These are phyloP conservation scores for Luffia ferchaultella DNA, from an alignment of 2,888 invertebrate species.

Conservation along the genomic window DNA sequence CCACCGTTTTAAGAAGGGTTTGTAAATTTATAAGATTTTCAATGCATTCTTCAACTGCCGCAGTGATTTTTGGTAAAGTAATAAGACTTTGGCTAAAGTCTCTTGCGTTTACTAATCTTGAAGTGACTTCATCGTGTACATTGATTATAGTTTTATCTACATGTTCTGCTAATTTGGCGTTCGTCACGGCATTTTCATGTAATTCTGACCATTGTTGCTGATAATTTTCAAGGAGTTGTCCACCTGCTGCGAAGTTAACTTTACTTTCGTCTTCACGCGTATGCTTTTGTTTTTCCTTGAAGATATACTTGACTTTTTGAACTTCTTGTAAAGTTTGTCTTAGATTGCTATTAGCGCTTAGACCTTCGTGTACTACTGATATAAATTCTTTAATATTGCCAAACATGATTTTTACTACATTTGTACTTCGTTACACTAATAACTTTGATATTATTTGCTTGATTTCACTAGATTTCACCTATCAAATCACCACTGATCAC, in stretches of 20 bases:
- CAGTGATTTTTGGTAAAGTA: conserved; percentile 42
- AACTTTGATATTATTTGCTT: too few relatives aligned
- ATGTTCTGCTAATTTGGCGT: conserved; percentile 68
- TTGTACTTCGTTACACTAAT: too few relatives aligned
- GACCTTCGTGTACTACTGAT: conserved; percentile 53
- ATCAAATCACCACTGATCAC: too few relatives aligned
- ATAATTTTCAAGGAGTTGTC: conserved; percentile 73
- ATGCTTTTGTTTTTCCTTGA: conserved; percentile 45
- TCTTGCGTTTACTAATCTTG: conserved; percentile 35
- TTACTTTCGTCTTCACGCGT: conserved; percentile 31
- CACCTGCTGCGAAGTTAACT: conserved; percentile 70
- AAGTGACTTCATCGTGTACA: conserved; percentile 36
- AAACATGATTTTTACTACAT: too few relatives aligned
- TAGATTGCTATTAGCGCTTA: conserved; percentile 44
- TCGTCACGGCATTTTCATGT: conserved; percentile 73
- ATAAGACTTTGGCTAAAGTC: conserved; percentile 41
- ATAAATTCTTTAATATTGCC: conserved; percentile 57
- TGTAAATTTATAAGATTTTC: conserved; percentile 61
- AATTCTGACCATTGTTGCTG: conserved; percentile 76
- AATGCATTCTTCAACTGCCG: conserved; percentile 56
- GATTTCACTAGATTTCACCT: too few relatives aligned
- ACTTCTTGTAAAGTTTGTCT: conserved; percentile 52
- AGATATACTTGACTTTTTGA: conserved; percentile 48
- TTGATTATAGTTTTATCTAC: conserved; percentile 49
- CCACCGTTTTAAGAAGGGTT: conserved; percentile 68